A percentile compares a stretch with the other conserved stretches of the same genome.
Evolutionary conservation across 2,888 invertebrate species (phyloP).

Genomic region (Trichopoda pennipes): DNA sequence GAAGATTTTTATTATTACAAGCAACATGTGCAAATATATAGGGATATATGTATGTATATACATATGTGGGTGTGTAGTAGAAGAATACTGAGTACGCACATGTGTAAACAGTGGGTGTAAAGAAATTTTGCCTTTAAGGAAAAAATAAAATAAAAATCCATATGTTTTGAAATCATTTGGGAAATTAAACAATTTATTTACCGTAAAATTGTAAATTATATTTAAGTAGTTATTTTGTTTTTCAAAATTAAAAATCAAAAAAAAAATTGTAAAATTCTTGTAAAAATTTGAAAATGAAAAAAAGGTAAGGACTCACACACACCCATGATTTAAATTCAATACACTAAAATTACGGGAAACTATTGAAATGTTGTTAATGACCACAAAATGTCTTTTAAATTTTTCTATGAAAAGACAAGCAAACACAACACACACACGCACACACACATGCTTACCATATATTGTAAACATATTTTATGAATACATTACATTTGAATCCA

Average conservation of each 20-base stretch:
- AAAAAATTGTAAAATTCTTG: too few relatives aligned
- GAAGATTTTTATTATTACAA: too few relatives aligned
- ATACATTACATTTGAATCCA: not conserved
- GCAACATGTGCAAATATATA: not conserved
- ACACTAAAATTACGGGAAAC: not conserved
- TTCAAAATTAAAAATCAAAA: too few relatives aligned
- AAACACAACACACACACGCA: too few relatives aligned
- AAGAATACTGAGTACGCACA: not conserved
- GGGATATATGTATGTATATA: not conserved
- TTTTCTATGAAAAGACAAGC: not conserved
- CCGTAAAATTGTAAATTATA: too few relatives aligned
- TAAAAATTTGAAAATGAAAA: too few relatives aligned
- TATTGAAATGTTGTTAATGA: not conserved
- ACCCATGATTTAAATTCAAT: not conserved
- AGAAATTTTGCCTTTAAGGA: not conserved
- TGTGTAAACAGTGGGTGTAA: conserved; percentile 21
- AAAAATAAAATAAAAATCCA: not conserved
- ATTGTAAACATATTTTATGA: not conserved
- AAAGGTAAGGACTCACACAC: not conserved
- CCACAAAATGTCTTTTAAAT: not conserved
- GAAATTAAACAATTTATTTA: conserved; percentile 1
- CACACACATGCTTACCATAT: too few relatives aligned
- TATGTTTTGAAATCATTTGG: conserved; percentile 34
- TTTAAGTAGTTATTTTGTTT: too few relatives aligned
- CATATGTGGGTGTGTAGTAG: not conserved